phyloP scores from a whole-genome alignment of 1,140 invertebrate genomes.

The Bombus terrestris region DNA sequence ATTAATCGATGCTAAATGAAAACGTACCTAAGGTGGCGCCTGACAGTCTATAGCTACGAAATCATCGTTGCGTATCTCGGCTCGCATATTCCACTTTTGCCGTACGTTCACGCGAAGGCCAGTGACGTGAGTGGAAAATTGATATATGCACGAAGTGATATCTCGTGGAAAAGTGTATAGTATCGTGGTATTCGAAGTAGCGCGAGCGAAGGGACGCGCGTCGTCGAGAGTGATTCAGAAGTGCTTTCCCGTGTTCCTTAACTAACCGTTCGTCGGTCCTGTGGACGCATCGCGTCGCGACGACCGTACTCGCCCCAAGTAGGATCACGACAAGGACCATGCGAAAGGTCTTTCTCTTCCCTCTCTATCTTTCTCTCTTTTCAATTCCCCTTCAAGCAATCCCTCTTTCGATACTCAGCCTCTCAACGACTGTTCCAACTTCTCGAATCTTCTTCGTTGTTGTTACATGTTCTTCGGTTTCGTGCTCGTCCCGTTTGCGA shows the following conservation, averaged over 20 bases:
- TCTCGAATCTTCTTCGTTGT: constrained; percentile 2
- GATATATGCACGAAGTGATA: constrained; percentile 77
- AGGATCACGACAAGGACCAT: constrained; percentile 43
- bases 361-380: constrained; percentile 14
- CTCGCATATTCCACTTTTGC: constrained; percentile 44
- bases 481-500: constrained; percentile 13
- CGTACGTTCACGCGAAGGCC: constrained; percentile 49
- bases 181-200: constrained; percentile 65
- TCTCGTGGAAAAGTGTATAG: constrained; percentile 70
- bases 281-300: constrained; percentile 61
- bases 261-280: constrained; percentile 74
- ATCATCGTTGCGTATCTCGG: not conserved
- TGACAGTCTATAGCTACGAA: not conserved
- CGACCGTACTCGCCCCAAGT: constrained; percentile 57
- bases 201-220: constrained; percentile 62
- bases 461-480: not conserved
- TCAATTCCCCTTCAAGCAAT: not conserved
- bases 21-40: not conserved
- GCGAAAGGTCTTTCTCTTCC: constrained; percentile 48
- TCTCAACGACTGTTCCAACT: not conserved
- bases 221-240: constrained; percentile 79
- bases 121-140: constrained; percentile 80
- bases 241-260: constrained; percentile 83
- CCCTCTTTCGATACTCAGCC: constrained; percentile 15
- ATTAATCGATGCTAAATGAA: not conserved